phyloP scores from a whole-genome alignment of 2,888 invertebrate genomes.

The Perizoma flavofasciatum region DNA sequence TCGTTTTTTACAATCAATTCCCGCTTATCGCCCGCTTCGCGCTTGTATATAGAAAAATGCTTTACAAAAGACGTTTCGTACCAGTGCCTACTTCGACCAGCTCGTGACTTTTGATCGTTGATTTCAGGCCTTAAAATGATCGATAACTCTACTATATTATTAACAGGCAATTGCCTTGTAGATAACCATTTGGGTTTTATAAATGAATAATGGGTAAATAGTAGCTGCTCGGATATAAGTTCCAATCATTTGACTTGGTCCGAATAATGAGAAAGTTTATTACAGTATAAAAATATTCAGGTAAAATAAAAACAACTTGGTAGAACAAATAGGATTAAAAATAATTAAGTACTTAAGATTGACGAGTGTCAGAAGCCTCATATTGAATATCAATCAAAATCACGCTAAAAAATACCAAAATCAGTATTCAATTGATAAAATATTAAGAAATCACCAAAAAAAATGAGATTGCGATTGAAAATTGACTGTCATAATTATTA shows the following conservation, averaged over 20 bases:
- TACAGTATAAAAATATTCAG: too few species aligned
- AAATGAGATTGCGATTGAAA: too few species aligned
- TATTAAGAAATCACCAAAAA: too few species aligned
- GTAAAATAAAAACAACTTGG: too few species aligned
- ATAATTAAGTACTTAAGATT: too few species aligned
- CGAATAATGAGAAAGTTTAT: neutral
- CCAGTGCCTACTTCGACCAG: constrained; percentile 45
- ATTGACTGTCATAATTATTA: too few species aligned
- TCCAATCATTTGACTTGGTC: neutral
- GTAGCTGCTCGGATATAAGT: neutral
- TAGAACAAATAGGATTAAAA: too few species aligned
- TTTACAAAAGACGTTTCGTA: constrained; percentile 26
- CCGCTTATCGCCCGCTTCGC: neutral
- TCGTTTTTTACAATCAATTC: too few species aligned
- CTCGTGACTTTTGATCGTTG: constrained; percentile 48
- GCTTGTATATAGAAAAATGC: neutral
- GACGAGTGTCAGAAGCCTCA: too few species aligned
- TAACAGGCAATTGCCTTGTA: constrained; percentile 57
- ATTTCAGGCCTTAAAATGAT: constrained; percentile 54
- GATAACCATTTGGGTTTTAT: constrained; percentile 44
- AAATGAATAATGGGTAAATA: constrained; percentile 28
- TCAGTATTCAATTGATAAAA: too few species aligned
- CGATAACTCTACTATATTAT: constrained; percentile 63
- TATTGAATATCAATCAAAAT: too few species aligned
- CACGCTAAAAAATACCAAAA: too few species aligned